Evolutionary conservation across 2,797 vertebrate genomes (phyloP).

Genomic region (Ctenopoma kingsleyae): DNA sequence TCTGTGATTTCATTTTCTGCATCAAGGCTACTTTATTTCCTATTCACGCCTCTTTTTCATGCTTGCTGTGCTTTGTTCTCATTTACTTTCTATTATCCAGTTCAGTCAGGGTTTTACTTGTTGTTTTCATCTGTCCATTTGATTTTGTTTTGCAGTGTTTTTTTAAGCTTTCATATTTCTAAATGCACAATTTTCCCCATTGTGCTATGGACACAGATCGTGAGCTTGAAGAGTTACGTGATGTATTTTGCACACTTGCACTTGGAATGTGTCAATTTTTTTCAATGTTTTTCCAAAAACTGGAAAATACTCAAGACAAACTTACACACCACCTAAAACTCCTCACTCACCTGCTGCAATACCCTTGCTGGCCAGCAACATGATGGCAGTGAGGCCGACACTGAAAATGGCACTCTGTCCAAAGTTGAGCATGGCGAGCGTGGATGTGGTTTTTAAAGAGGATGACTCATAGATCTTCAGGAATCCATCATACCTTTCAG

Average conservation of each 20-base stretch:
- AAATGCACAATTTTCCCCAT: constrained; percentile 20
- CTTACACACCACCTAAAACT: not conserved
- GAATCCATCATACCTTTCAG: constrained; percentile 91
- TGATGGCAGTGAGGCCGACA: constrained; percentile 92
- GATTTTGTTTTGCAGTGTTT: constrained; percentile 45
- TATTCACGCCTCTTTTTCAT: constrained; percentile 64
- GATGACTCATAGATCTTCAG: constrained; percentile 93
- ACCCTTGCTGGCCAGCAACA: constrained; percentile 95
- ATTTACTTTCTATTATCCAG: constrained; percentile 60
- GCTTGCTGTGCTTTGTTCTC: constrained; percentile 68
- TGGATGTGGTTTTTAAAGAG: constrained; percentile 95
- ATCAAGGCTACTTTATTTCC: constrained; percentile 63
- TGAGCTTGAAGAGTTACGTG: constrained; percentile 5
- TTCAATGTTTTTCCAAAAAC: constrained; percentile 12
- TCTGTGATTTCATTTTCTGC: constrained; percentile 70
- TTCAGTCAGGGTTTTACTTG: constrained; percentile 56
- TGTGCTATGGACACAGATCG: constrained; percentile 31
- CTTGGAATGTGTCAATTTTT: not conserved
- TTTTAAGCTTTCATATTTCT: constrained; percentile 31
- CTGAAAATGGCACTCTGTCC: constrained; percentile 96
- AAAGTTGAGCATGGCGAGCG: constrained; percentile 96
- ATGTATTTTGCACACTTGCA: constrained; percentile 10
- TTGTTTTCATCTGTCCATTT: constrained; percentile 47
- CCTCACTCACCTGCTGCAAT: constrained; percentile 90
- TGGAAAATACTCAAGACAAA: not conserved